These are phyloP conservation scores for Parnassius apollo DNA, from an alignment of 2,888 invertebrate genomes.

Conservation along the genomic window DNA sequence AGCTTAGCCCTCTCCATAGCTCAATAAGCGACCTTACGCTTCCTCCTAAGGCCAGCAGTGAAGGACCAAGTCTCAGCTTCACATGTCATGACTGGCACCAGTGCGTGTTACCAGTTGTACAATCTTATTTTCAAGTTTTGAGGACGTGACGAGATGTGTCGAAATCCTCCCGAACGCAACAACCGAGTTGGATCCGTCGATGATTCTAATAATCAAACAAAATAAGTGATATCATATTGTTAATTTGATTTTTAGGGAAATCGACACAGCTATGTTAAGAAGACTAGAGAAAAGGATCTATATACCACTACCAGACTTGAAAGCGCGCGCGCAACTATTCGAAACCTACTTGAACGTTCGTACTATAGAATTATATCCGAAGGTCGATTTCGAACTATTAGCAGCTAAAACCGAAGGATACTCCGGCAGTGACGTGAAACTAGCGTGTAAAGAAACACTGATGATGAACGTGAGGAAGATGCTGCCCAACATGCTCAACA, in stretches of 20 bases:
- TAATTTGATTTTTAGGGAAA: constrained; percentile 81
- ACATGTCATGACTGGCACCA: too few relatives aligned
- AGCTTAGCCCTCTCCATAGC: too few relatives aligned
- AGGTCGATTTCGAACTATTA: constrained; percentile 68
- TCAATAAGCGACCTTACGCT: too few relatives aligned
- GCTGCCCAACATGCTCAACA: constrained; percentile 56
- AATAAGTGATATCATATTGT: too few relatives aligned
- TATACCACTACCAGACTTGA: constrained; percentile 87
- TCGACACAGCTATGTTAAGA: constrained; percentile 93
- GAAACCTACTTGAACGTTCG: constrained; percentile 79
- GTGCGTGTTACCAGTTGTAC: too few relatives aligned
- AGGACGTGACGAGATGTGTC: too few relatives aligned
- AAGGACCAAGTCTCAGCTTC: too few relatives aligned
- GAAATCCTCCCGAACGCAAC: too few relatives aligned
- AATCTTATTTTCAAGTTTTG: too few relatives aligned
- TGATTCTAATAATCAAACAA: too few relatives aligned
- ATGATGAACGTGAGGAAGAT: constrained; percentile 89
- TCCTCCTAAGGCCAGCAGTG: too few relatives aligned
- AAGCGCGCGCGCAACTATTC: constrained; percentile 86
- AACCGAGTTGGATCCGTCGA: too few relatives aligned
- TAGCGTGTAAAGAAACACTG: constrained; percentile 93
- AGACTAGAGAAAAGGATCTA: constrained; percentile 93
- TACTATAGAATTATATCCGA: constrained; percentile 65
- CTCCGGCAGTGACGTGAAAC: constrained; percentile 93
- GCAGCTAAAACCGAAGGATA: constrained; percentile 85